A percentile compares a stretch with the other conserved stretches of the same genome.
phyloP scores from a whole-genome alignment of 2,888 invertebrate species.

The Dermolepida albohirtum region DNA sequence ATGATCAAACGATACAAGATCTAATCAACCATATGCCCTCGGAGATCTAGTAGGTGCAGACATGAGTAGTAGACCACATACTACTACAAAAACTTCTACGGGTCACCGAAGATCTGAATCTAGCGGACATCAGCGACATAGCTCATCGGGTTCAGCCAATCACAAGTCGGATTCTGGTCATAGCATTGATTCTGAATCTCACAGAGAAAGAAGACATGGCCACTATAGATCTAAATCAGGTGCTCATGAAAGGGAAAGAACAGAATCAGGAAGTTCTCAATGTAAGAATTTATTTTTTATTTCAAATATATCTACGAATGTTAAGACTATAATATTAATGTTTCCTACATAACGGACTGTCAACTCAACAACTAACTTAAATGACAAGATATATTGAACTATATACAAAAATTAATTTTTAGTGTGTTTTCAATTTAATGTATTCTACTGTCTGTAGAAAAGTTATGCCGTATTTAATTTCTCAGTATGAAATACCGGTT shows the following conservation, averaged over 20 bases:
- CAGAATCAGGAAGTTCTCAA: conserved; percentile 56
- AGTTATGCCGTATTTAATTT: too few relatives aligned
- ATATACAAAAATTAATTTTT: too few relatives aligned
- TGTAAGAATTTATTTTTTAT: conserved; percentile 53
- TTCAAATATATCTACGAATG: too few relatives aligned
- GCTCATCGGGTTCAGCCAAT: conserved; percentile 56
- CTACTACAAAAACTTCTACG: conserved; percentile 48
- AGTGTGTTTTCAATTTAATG: too few relatives aligned
- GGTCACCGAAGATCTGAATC: conserved; percentile 61
- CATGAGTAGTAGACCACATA: conserved; percentile 58
- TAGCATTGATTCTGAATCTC: conserved; percentile 58
- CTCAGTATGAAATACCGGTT: too few relatives aligned
- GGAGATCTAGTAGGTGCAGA: conserved; percentile 28
- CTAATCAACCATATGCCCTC: conserved; percentile 25
- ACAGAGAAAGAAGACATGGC: conserved; percentile 56
- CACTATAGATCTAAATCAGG: conserved; percentile 63
- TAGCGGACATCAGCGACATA: conserved; percentile 57
- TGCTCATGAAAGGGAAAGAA: conserved; percentile 56
- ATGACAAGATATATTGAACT: too few relatives aligned
- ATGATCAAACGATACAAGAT: conserved; percentile 42
- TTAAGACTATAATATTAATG: too few relatives aligned
- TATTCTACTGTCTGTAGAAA: too few relatives aligned
- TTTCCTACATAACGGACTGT: too few relatives aligned
- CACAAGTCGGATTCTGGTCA: conserved; percentile 62
- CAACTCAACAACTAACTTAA: too few relatives aligned